phyloP scores from a whole-genome alignment of 2,888 invertebrate species.

The Habrosyne pyritoides region DNA sequence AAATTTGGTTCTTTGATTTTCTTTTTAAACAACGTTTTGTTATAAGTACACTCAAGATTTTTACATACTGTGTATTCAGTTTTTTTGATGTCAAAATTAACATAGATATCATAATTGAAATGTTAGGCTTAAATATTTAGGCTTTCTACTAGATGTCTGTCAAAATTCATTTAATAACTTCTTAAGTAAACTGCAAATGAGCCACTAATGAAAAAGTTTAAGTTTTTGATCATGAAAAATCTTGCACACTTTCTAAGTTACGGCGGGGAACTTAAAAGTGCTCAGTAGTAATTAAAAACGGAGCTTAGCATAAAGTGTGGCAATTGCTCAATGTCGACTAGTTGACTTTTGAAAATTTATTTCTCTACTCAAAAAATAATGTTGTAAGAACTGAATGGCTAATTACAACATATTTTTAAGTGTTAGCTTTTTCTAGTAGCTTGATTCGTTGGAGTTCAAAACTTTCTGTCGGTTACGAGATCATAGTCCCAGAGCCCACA shows the following conservation, averaged over 20 bases:
- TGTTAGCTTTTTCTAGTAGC: background rate
- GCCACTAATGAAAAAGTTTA: slow-evolving; percentile 20
- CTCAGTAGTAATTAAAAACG: slow-evolving; percentile 75
- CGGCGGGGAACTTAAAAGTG: slow-evolving; percentile 54
- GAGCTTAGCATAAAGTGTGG: slow-evolving; percentile 69
- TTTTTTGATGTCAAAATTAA: too few relatives aligned
- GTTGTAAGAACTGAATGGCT: slow-evolving; percentile 28
- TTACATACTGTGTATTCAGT: too few relatives aligned
- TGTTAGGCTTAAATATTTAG: slow-evolving; percentile 10
- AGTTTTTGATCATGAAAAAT: slow-evolving; percentile 45
- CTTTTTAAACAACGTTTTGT: background rate
- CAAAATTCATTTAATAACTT: slow-evolving; percentile 9
- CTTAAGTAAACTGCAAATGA: slow-evolving; percentile 8
- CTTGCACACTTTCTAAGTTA: slow-evolving; percentile 43
- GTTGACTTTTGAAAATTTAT: slow-evolving; percentile 58
- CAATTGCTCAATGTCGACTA: slow-evolving; percentile 71
- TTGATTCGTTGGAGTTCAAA: background rate
- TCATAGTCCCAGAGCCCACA: too few relatives aligned
- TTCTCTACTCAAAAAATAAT: slow-evolving; percentile 38
- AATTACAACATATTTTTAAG: slow-evolving; percentile 35
- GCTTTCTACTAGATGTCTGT: slow-evolving; percentile 4
- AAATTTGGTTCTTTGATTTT: background rate
- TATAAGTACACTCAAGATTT: too few relatives aligned
- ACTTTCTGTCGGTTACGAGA: too few relatives aligned
- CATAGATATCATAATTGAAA: background rate